These are phyloP conservation scores for Pseudomugil tenellus DNA, from an alignment of 2,797 vertebrate species.

Conservation along the genomic window DNA sequence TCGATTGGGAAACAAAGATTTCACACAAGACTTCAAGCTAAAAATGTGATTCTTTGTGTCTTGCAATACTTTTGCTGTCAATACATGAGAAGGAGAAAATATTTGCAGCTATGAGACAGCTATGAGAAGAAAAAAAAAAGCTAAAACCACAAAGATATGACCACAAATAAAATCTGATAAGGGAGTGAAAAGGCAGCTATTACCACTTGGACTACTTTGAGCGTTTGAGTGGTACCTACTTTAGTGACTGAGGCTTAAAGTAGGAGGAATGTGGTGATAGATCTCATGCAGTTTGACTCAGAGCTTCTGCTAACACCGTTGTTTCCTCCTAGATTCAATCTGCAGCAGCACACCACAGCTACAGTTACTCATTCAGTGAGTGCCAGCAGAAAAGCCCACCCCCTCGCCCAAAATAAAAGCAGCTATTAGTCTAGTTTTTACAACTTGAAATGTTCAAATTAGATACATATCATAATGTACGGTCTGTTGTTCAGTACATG, in stretches of 20 bases:
- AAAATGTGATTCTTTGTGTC: conserved; percentile 12
- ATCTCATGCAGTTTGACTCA: conserved; percentile 40
- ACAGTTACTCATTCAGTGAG: conserved; percentile 27
- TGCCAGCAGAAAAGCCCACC: background rate
- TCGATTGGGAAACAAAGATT: background rate
- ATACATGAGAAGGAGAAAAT: background rate
- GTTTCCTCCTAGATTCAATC: conserved; percentile 42
- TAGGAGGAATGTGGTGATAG: conserved; percentile 31
- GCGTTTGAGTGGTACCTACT: conserved; percentile 32
- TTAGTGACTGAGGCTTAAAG: conserved; percentile 29
- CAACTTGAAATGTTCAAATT: background rate
- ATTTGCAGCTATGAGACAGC: conserved; percentile 10
- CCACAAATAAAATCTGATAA: conserved; percentile 19
- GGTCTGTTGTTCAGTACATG: background rate
- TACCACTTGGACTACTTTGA: background rate
- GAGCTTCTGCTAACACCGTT: conserved; percentile 1
- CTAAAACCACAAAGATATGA: conserved; percentile 1
- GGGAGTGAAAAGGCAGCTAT: conserved; percentile 3
- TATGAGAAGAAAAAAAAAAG: background rate
- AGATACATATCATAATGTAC: background rate
- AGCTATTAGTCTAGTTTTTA: background rate
- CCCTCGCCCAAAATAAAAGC: conserved; percentile 2
- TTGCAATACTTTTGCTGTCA: background rate
- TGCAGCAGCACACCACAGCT: conserved; percentile 18
- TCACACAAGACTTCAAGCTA: background rate